A percentile compares a stretch with the other conserved stretches of the same genome.
These are phyloP conservation scores for Leptoclinus maculatus DNA, from an alignment of 2,797 vertebrate genomes.

Conservation along the genomic window DNA sequence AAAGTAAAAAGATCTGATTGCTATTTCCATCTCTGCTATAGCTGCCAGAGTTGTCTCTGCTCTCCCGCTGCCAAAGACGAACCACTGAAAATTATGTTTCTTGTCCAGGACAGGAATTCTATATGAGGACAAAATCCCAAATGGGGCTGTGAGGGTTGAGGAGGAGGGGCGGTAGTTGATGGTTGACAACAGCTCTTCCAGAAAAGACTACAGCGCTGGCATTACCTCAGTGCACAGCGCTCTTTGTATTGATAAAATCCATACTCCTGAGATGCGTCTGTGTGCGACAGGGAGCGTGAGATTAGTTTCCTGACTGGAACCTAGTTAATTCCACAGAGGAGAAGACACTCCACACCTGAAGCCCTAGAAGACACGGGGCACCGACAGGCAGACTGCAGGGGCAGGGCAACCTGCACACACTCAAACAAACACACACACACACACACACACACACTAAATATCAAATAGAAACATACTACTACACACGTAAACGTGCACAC, in stretches of 20 bases:
- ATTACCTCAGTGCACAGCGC: constrained; percentile 53
- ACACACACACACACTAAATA: constrained; percentile 31
- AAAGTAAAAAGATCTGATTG: background rate
- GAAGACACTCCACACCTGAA: constrained; percentile 77
- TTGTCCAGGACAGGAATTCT: constrained; percentile 57
- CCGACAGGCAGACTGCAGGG: constrained; percentile 67
- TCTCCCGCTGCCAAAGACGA: constrained; percentile 29
- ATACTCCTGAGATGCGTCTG: constrained; percentile 73
- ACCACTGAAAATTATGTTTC: constrained; percentile 57
- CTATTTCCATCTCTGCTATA: constrained; percentile 13
- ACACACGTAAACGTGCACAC: constrained; percentile 3
- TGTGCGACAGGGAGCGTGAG: constrained; percentile 74
- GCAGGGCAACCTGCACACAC: constrained; percentile 33
- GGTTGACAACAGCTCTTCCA: constrained; percentile 63
- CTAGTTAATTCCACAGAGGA: constrained; percentile 77
- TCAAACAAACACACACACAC: constrained; percentile 29
- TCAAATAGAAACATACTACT: constrained; percentile 27
- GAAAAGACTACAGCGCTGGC: constrained; percentile 53
- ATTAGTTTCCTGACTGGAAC: constrained; percentile 82
- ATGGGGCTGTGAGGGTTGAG: constrained; percentile 44
- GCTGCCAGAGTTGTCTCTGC: constrained; percentile 24
- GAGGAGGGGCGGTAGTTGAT: constrained; percentile 16
- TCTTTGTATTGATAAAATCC: constrained; percentile 78
- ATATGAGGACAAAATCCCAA: constrained; percentile 64
- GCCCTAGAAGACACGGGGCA: constrained; percentile 66